A percentile compares a stretch with the other conserved stretches of the same genome.
Conservation (phyloP, 2,888 invertebrate genomes). For the Harpalus rubripes region DNA sequence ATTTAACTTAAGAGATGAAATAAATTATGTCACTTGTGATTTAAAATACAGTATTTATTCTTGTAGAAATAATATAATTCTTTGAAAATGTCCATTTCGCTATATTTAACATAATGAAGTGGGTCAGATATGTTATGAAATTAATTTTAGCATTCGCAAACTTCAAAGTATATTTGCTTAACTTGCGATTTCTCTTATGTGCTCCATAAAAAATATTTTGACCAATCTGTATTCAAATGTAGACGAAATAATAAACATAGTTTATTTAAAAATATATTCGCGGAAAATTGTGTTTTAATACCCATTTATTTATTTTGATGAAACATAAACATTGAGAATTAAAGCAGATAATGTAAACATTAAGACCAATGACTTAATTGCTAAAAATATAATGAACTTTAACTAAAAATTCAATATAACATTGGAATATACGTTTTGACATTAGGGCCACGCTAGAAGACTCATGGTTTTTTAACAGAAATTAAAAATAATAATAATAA, state of each 20-base stretch:
- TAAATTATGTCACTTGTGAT: neutral
- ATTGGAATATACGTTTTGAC: no score
- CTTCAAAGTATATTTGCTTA: constrained; percentile 33
- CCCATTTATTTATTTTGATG: no score
- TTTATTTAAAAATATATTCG: neutral
- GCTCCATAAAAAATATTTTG: constrained; percentile 6
- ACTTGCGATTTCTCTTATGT: constrained; percentile 18
- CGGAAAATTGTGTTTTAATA: no score
- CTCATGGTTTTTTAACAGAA: no score
- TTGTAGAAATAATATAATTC: neutral
- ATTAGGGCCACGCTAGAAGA: no score
- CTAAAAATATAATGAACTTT: no score
- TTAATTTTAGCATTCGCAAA: constrained; percentile 51
- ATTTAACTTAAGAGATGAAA: no score
- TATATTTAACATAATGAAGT: constrained; percentile 14
- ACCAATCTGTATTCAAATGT: constrained; percentile 2
- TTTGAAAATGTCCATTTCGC: neutral
- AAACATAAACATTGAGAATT: no score
- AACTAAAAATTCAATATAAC: no score
- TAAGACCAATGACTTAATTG: no score
- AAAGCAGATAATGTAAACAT: no score
- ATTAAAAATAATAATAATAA: no score
- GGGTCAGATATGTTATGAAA: constrained; percentile 46
- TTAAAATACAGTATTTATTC: neutral
- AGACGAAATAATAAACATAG: neutral